phyloP scores from a whole-genome alignment of 2,113 vertebrate genomes.

The Penelope pileata region DNA sequence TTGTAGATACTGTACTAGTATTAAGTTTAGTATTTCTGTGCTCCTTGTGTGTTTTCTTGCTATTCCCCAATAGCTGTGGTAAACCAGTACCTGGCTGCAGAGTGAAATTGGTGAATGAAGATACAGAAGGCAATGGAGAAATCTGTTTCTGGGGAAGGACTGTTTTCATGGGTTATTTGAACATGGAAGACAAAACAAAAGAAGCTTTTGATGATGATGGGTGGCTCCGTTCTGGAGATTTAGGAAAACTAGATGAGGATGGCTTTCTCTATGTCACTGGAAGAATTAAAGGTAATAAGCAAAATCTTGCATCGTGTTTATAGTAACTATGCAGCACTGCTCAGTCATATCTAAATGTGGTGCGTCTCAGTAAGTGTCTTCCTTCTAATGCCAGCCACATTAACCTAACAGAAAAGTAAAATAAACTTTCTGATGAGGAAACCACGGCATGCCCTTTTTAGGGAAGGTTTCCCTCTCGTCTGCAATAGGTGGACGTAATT shows the following conservation, averaged over 20 bases:
- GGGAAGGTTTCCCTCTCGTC: background rate
- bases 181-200: constrained; percentile 87
- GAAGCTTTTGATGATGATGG: constrained; percentile 86
- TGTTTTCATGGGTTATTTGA: constrained; percentile 91
- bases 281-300: constrained; percentile 85
- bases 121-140: constrained; percentile 81
- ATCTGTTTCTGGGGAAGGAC: constrained; percentile 91
- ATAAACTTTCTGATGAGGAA: background rate
- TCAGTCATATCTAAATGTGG: background rate
- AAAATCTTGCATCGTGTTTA: background rate
- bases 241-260: constrained; percentile 82
- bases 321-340: background rate
- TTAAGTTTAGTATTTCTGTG: background rate
- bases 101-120: constrained; percentile 80
- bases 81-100: constrained; percentile 84
- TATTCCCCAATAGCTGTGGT: constrained; percentile 77
- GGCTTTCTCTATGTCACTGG: constrained; percentile 90
- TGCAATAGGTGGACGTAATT: background rate
- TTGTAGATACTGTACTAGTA: background rate
- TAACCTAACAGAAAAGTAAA: background rate
- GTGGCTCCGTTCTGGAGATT: constrained; percentile 88
- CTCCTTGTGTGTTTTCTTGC: background rate
- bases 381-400: background rate
- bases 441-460: background rate
- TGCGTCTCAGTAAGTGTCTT: background rate